Conservation (phyloP, 2,113 vertebrate species). For the Cyprinodon variegatus region DNA sequence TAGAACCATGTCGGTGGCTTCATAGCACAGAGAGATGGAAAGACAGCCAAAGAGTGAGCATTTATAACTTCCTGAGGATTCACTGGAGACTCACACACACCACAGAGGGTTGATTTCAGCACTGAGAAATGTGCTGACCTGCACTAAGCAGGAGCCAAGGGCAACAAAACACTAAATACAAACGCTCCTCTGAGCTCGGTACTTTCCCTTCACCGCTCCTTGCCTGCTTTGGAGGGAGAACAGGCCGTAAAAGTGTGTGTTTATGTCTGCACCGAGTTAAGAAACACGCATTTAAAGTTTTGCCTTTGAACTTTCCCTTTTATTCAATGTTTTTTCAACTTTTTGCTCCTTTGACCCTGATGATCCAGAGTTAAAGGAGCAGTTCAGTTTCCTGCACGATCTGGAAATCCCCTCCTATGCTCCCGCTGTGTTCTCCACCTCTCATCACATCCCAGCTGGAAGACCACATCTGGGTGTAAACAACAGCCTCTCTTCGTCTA, state of each 20-base stretch:
- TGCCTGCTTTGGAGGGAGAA: slow-evolving; percentile 29
- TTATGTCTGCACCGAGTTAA: slow-evolving; percentile 4
- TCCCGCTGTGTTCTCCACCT: neutral
- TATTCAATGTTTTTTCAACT: neutral
- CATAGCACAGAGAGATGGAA: slow-evolving; percentile 42
- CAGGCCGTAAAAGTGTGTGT: neutral
- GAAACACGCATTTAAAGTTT: neutral
- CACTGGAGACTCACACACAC: slow-evolving; percentile 70
- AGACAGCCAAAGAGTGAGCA: slow-evolving; percentile 42
- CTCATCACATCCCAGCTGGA: slow-evolving; percentile 20
- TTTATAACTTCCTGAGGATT: slow-evolving; percentile 78
- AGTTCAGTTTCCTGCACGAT: slow-evolving; percentile 16
- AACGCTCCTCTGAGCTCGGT: slow-evolving; percentile 73
- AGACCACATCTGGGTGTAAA: slow-evolving; percentile 8
- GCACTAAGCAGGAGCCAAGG: slow-evolving; percentile 80
- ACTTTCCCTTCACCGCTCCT: slow-evolving; percentile 74
- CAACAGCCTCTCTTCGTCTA: neutral
- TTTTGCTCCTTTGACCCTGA: neutral
- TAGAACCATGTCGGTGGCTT: slow-evolving; percentile 37
- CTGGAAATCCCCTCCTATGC: slow-evolving; percentile 47
- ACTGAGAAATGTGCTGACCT: slow-evolving; percentile 88
- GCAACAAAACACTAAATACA: slow-evolving; percentile 83
- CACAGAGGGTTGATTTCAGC: slow-evolving; percentile 82
- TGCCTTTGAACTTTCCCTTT: neutral
- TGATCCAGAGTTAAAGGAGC: slow-evolving; percentile 26